Base-by-base conservation (phyloP, 1,140 invertebrate species). In the Kradibia gibbosae region DNA sequence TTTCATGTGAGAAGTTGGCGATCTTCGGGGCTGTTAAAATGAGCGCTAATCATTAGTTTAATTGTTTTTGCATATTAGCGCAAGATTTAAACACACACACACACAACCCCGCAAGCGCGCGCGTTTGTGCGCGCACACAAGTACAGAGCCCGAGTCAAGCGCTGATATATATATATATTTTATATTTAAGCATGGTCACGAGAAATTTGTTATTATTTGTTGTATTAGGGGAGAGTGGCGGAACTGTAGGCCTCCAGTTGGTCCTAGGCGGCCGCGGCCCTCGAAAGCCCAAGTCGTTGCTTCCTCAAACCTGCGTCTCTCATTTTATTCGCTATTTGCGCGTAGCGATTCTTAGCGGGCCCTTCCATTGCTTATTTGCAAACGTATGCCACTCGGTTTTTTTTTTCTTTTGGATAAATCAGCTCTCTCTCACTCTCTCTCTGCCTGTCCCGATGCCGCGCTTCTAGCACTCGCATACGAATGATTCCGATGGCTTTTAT, bases 161-260 rank as follows among this genome's bases (percentile, higher is more conserved):
- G 77, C 82, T 80, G 72, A 62, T 83, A 83, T 83, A 80, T 83
- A n/a, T n/a, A n/a, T n/a, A n/a, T n/a, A n/a, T 83, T 83, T 80
- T 83, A 83, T 83, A 83, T 76, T 72, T 76, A 76, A 17, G 78
- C 82, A 83, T 76, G 39, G 55, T 80, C 62, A 75, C 60, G 70
- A 74, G 55, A 83, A 80, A 80, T 76, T 80, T 80, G 60, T 83
- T 83, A 83, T 83, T 83, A 80, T 80, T 83, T 83, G 82, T 83
- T 76, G 34, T 76, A 60, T 77, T 65, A 57, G 81, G 45, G 8
- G 78, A 80, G 77, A 76, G 78, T 83, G 82, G 72, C 11, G 60
- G 15, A 82, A 82, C 74, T 39, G n/a, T 48, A 45, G 62, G 8
- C 1, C 36, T 36, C 22, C 60, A 31, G 36, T 42, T 28, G 31